These are phyloP conservation scores for Myrmophylax atrothorax DNA, from an alignment of 2,113 vertebrate genomes.

Conservation along the genomic window DNA sequence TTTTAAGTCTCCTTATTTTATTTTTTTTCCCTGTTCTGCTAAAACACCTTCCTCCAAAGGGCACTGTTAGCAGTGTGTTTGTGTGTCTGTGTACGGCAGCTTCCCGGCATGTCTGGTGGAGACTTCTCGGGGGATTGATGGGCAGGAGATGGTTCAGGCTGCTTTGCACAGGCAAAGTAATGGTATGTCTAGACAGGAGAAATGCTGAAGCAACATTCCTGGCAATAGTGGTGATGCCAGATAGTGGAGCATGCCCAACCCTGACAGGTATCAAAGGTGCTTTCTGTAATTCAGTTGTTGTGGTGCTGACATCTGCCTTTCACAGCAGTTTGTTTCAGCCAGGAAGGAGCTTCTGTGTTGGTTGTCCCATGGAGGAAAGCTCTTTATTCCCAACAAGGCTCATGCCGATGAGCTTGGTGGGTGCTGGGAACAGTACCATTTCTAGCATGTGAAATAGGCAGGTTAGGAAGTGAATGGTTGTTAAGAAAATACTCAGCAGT, in stretches of 20 bases:
- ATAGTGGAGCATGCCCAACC: neutral
- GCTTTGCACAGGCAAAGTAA: neutral
- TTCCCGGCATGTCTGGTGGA: neutral
- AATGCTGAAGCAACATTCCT: conserved; percentile 35
- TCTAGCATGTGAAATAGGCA: neutral
- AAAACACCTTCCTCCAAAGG: neutral
- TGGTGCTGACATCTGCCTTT: neutral
- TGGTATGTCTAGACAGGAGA: conserved; percentile 40
- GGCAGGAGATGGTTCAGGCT: neutral
- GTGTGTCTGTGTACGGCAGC: rapidly evolving
- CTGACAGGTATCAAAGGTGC: neutral
- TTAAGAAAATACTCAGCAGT: neutral
- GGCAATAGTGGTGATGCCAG: neutral
- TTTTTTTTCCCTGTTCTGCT: neutral
- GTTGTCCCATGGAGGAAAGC: neutral
- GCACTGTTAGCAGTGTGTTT: rapidly evolving
- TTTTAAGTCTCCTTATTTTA: neutral
- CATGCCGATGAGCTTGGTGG: neutral
- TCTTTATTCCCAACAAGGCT: neutral
- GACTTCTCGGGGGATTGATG: neutral
- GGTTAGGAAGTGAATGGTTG: neutral
- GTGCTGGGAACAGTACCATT: neutral
- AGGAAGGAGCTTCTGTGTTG: neutral
- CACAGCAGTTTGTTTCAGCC: rapidly evolving
- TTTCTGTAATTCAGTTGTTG: rapidly evolving